phyloP scores from a whole-genome alignment of 2,888 invertebrate genomes.

The Catocala fraxini region DNA sequence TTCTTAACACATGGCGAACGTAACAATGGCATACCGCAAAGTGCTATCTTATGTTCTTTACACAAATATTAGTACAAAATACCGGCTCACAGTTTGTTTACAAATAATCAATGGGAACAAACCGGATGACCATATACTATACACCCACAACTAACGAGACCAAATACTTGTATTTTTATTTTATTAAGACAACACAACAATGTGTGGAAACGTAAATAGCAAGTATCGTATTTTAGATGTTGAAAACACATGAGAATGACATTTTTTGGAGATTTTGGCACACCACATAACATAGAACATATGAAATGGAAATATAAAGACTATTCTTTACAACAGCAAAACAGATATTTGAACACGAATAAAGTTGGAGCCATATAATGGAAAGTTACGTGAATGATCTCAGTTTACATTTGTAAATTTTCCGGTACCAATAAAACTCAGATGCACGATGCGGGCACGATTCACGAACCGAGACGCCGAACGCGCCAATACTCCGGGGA shows the following conservation, averaged over 20 bases:
- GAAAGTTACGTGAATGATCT: conserved; percentile 69
- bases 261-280: conserved; percentile 13
- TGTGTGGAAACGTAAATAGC: conserved; percentile 33
- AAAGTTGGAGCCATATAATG: conserved; percentile 57
- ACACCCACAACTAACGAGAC: conserved; percentile 40
- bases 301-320: background rate
- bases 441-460: conserved; percentile 48
- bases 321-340: conserved; percentile 15
- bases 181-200: conserved; percentile 35
- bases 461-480: conserved; percentile 50
- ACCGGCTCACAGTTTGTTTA: conserved; percentile 65
- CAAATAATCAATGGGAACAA: conserved; percentile 74
- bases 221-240: conserved; percentile 40
- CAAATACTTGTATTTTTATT: conserved; percentile 40
- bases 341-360: conserved; percentile 44
- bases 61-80: conserved; percentile 77
- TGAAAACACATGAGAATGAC: conserved; percentile 32
- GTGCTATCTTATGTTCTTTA: conserved; percentile 75
- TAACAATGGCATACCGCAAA: conserved; percentile 75
- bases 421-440: conserved; percentile 71
- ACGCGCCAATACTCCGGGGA: conserved; percentile 64
- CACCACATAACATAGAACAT: conserved; percentile 2
- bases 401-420: conserved; percentile 71
- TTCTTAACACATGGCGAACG: conserved; percentile 60
- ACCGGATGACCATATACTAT: conserved; percentile 42